Percentiles rank a stretch among this genome's conserved stretches.
Evolutionary conservation across 1,140 invertebrate species (phyloP).

Genomic region (Achatina immaculata): DNA sequence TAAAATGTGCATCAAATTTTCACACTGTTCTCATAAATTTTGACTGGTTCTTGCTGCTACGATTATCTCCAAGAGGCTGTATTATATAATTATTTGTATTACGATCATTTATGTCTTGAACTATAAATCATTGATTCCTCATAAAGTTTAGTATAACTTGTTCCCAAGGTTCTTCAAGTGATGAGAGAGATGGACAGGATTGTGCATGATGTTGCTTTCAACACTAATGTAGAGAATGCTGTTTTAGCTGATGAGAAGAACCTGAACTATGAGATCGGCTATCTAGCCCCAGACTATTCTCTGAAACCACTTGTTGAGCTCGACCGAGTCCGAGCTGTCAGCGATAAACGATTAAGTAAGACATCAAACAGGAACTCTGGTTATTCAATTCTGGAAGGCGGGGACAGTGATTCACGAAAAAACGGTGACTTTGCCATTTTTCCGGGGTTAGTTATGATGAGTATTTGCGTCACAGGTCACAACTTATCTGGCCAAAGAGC

Average conservation of each 20-base stretch:
- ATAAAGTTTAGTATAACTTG: too few species aligned
- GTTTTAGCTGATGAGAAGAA: slow-evolving; percentile 60
- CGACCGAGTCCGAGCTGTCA: slow-evolving; percentile 52
- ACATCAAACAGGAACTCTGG: slow-evolving; percentile 53
- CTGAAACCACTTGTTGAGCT: slow-evolving; percentile 63
- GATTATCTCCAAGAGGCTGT: too few species aligned
- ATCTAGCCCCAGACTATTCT: slow-evolving; percentile 53
- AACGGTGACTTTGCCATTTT: slow-evolving; percentile 41
- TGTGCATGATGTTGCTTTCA: slow-evolving; percentile 53
- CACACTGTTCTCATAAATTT: too few species aligned
- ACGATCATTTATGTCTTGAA: too few species aligned
- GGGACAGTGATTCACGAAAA: slow-evolving; percentile 1
- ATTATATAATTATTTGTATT: too few species aligned
- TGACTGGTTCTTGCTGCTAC: too few species aligned
- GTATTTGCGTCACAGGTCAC: slow-evolving; percentile 62
- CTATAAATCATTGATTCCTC: too few species aligned
- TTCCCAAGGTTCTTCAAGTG: slow-evolving; percentile 55
- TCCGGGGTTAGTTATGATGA: slow-evolving; percentile 57
- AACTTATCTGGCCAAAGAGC: slow-evolving; percentile 52
- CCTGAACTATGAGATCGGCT: slow-evolving; percentile 62
- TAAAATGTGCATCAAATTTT: too few species aligned
- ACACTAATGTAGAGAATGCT: slow-evolving; percentile 37
- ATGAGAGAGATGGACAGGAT: slow-evolving; percentile 61
- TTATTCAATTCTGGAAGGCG: slow-evolving; percentile 39
- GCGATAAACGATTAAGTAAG: slow-evolving; percentile 52